phyloP scores from a whole-genome alignment of 1,140 invertebrate genomes.

The Patella vulgata region DNA sequence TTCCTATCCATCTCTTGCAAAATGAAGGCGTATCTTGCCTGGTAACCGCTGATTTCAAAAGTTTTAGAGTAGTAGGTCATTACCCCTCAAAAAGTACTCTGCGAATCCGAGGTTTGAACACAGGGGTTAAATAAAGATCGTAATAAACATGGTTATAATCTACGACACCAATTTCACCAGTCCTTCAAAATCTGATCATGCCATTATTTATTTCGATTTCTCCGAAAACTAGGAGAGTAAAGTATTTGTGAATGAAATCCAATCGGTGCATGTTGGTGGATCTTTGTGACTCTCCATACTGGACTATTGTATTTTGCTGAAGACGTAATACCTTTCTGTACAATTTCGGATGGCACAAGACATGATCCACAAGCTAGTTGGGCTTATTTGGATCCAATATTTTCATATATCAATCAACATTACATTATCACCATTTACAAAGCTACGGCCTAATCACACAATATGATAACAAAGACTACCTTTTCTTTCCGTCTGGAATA shows the following conservation, averaged over 20 bases:
- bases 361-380: slow-evolving; percentile 24
- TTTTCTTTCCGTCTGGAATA: no score
- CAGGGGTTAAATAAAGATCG: no score
- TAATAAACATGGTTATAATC: slow-evolving; percentile 16
- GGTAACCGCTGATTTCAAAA: no score
- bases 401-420: slow-evolving; percentile 1
- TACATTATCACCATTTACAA: no score
- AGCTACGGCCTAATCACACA: no score
- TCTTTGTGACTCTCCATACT: slow-evolving; percentile 31
- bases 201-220: slow-evolving; percentile 26
- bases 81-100: no score
- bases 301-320: slow-evolving; percentile 16
- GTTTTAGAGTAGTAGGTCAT: no score
- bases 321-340: slow-evolving; percentile 12
- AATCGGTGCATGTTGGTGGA: slow-evolving; percentile 29
- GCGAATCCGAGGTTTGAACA: no score
- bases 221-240: slow-evolving; percentile 35
- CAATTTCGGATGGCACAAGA: slow-evolving; percentile 9
- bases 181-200: background rate
- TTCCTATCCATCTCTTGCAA: no score
- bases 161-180: slow-evolving; percentile 9
- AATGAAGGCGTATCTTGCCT: no score
- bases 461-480: no score
- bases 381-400: slow-evolving; percentile 14
- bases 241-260: slow-evolving; percentile 28